phyloP scores from a whole-genome alignment of 2,113 vertebrate species.

The Taxidea taxus region DNA sequence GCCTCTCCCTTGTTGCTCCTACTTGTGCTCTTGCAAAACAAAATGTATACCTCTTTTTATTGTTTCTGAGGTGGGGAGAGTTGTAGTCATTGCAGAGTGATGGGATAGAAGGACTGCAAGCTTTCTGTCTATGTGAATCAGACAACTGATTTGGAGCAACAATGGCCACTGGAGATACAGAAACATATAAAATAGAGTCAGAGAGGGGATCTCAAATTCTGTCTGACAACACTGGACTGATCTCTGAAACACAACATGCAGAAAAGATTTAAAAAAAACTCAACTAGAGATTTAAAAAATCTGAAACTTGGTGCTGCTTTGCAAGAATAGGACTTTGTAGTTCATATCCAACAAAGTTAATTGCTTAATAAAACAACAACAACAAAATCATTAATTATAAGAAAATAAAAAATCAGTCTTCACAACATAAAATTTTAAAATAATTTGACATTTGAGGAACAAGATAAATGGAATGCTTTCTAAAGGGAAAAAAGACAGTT shows the following conservation, averaged over 20 bases:
- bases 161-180: too few relatives aligned
- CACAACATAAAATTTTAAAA: neutral
- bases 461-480: neutral
- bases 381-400: neutral
- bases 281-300: neutral
- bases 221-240: neutral
- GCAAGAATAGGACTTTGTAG: neutral
- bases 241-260: neutral
- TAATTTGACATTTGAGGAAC: neutral
- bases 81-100: neutral
- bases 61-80: neutral
- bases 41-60: neutral
- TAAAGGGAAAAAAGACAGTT: neutral
- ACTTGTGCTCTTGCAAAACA: neutral
- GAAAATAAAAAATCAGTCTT: neutral
- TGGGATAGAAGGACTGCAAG: neutral
- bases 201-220: neutral
- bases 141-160: neutral
- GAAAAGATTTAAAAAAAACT: neutral
- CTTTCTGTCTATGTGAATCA: neutral
- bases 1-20: neutral
- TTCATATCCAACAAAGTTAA: neutral
- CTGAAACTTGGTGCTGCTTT: neutral
- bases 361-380: neutral
- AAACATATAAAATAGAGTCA: neutral